Evolutionary conservation across 2,797 vertebrate species (phyloP), one percentile per base, ranked within the genome.

Genomic region (Catharus ustulatus): DNA sequence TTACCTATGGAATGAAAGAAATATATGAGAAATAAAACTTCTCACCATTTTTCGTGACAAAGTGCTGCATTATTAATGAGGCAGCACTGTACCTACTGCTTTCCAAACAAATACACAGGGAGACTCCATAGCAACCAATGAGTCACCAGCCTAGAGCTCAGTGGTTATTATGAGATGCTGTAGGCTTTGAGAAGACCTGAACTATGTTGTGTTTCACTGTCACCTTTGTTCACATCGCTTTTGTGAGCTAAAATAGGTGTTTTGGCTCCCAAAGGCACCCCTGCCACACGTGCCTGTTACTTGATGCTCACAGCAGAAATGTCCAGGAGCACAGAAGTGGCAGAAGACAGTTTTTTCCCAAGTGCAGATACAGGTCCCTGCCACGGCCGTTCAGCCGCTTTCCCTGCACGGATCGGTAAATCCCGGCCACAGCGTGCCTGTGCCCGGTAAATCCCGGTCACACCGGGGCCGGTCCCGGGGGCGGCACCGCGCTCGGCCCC

Each of bases 161-260:
- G 58, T 3, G 4, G 45, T n/a, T 3, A 3, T 21, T 15, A 15
- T 0, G 6, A 12, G 49, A 4, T 19, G 63, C 71, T 20, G 45
- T 1, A 12, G n/a, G 27, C 49, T 36, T 32, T 15, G 20, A 40
- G 61, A 11, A 15, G 40, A 27, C 43, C 48, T 4, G 26, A 5
- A 4, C 3, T 3, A 0, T 2, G 16, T 0, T 9, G 43, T 7
- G 12, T 34, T 55, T 20, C 17, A 1, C n/a, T 27, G 51, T 7
- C 30, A 45, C 61, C 23, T 51, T 40, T 8, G 2, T 36, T 20
- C 11, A 1, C 30, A 0, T 15, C 4, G 6, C 52, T 9, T 1
- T 6, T 13, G 6, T 0, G 10, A 32, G 17, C 30, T 21, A 32
- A 26, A 21, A 1, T 7, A 1, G 2, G 5, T 15, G 11, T 4